Conservation (phyloP, 1,140 invertebrate genomes). For the Eumaeus atala region DNA sequence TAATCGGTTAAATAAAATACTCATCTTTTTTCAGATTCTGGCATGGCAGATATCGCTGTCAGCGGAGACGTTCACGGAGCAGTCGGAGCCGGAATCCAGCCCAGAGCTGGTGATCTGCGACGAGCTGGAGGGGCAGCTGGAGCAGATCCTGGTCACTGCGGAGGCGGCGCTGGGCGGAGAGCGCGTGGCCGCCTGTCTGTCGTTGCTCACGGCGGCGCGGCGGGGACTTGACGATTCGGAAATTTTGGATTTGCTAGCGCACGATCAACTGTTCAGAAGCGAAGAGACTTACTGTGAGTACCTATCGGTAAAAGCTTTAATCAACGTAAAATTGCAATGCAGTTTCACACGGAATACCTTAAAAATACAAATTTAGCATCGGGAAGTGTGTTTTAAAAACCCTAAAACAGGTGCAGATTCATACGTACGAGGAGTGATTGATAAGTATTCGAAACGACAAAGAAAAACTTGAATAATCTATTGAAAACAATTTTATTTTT, state of each 20-base stretch:
- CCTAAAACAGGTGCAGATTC: too few species aligned
- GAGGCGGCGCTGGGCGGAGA: constrained; percentile 79
- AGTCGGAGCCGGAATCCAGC: constrained; percentile 47
- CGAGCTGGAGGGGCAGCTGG: constrained; percentile 76
- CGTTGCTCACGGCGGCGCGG: constrained; percentile 80
- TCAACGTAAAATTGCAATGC: background rate
- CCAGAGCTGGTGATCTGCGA: constrained; percentile 65
- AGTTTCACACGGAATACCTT: too few species aligned
- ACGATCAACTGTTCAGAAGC: constrained; percentile 81
- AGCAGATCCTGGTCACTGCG: constrained; percentile 78
- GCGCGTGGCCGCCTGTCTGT: constrained; percentile 75
- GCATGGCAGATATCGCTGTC: constrained; percentile 81
- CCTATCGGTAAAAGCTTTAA: background rate
- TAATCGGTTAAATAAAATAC: background rate
- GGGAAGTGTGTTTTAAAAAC: too few species aligned
- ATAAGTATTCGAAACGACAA: too few species aligned
- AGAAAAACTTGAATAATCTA: too few species aligned
- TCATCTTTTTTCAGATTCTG: constrained; percentile 73
- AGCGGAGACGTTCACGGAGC: constrained; percentile 60
- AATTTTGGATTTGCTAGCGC: constrained; percentile 82
- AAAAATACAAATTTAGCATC: too few species aligned
- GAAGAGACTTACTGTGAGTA: constrained; percentile 78
- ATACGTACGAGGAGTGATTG: too few species aligned
- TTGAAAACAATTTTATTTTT: too few species aligned
- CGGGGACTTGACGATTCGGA: constrained; percentile 84